Evolutionary conservation across 2,113 vertebrate genomes (phyloP).

Genomic region (Tachysurus fulvidraco): DNA sequence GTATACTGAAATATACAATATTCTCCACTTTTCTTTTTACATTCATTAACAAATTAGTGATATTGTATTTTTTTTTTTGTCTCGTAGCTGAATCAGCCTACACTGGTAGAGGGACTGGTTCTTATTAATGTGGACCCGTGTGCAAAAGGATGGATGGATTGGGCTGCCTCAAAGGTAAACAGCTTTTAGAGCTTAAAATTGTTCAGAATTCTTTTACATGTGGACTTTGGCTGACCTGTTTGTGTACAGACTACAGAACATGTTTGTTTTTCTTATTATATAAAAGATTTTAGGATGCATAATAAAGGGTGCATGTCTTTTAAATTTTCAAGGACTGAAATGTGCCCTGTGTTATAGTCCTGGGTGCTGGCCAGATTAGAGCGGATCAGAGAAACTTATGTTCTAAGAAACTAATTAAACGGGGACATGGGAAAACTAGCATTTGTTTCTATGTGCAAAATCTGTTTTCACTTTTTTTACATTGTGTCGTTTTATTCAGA

Average conservation of each 20-base stretch:
- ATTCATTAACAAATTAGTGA: too few relatives aligned
- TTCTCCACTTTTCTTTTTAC: background rate
- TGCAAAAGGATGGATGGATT: constrained; percentile 96
- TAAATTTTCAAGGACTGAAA: background rate
- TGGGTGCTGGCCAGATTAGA: background rate
- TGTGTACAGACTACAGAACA: too few relatives aligned
- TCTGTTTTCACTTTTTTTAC: background rate
- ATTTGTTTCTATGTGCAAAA: background rate
- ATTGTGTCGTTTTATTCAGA: background rate
- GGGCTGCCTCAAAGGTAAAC: constrained; percentile 91
- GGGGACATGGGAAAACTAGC: background rate
- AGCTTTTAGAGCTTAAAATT: background rate
- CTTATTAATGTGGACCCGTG: constrained; percentile 95
- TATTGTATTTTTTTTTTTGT: background rate
- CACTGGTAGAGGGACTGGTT: constrained; percentile 89
- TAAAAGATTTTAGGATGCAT: background rate
- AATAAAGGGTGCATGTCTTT: background rate
- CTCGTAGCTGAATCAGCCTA: constrained; percentile 83
- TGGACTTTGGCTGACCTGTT: background rate
- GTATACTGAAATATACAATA: background rate
- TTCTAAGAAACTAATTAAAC: background rate
- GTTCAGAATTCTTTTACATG: background rate
- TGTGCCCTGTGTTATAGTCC: background rate
- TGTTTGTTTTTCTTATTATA: background rate
- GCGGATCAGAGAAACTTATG: background rate